phyloP scores from a whole-genome alignment of 2,113 vertebrate species.

The Mugil cephalus region DNA sequence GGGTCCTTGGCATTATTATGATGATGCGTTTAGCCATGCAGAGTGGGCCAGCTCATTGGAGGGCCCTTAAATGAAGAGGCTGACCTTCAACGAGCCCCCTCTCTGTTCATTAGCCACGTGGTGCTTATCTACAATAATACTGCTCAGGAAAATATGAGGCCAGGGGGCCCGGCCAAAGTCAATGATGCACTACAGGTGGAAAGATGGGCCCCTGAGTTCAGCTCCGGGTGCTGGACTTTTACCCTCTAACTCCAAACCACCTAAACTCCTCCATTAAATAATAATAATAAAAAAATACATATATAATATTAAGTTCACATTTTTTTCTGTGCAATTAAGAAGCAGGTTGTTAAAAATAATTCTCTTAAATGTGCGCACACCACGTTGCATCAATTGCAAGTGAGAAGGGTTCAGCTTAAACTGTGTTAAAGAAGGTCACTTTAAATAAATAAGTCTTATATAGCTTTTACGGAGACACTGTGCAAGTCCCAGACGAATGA shows the following conservation, averaged over 20 bases:
- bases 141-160: conserved; percentile 70
- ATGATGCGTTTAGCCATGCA: conserved; percentile 82
- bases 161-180: conserved; percentile 57
- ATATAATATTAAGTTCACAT: conserved; percentile 52
- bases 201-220: conserved; percentile 51
- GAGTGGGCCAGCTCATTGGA: conserved; percentile 79
- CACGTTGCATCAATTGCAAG: background rate
- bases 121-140: conserved; percentile 80
- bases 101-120: conserved; percentile 83
- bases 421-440: background rate
- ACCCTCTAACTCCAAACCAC: background rate
- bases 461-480: background rate
- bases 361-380: background rate
- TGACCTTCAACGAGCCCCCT: conserved; percentile 84
- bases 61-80: conserved; percentile 83
- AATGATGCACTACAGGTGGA: conserved; percentile 70
- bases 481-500: background rate
- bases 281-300: conserved; percentile 18
- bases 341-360: background rate
- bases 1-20: conserved; percentile 77
- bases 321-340: background rate
- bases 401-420: background rate
- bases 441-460: background rate
- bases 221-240: conserved; percentile 32
- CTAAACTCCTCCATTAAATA: conserved; percentile 14